These are phyloP conservation scores for Haemorhous mexicanus DNA, from an alignment of 2,113 vertebrate genomes.

Conservation along the genomic window DNA sequence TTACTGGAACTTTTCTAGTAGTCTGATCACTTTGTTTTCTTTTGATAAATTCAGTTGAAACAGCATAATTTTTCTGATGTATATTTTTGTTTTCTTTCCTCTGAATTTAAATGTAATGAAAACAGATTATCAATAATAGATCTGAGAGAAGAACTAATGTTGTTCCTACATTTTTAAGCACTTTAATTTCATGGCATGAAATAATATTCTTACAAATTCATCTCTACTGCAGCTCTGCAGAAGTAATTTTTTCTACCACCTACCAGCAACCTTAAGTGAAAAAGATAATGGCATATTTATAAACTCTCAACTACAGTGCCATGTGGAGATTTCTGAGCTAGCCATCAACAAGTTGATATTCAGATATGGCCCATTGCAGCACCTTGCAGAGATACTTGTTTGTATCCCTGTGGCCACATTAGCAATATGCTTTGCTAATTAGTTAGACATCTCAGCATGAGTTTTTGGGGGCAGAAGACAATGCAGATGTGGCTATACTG, in stretches of 20 bases:
- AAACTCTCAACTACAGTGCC: not conserved
- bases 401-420: not conserved
- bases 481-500: not conserved
- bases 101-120: not conserved
- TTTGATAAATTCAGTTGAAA: not conserved
- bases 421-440: not conserved
- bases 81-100: constrained; percentile 1
- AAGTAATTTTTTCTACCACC: constrained; percentile 29
- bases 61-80: not conserved
- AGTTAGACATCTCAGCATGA: not conserved
- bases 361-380: not conserved
- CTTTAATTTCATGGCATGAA: not conserved
- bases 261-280: constrained; percentile 22
- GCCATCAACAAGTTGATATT: not conserved
- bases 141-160: not conserved
- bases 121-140: not conserved
- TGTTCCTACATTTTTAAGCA: not conserved
- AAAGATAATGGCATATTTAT: constrained; percentile 36
- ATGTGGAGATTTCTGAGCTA: not conserved
- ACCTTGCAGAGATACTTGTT: constrained; percentile 9
- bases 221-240: not conserved
- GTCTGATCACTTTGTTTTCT: not conserved
- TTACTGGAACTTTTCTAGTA: not conserved
- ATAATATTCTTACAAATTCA: not conserved
- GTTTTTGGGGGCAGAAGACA: not conserved